Evolutionary conservation across 2,888 invertebrate species (phyloP).

Genomic region (Platycheirus albimanus): DNA sequence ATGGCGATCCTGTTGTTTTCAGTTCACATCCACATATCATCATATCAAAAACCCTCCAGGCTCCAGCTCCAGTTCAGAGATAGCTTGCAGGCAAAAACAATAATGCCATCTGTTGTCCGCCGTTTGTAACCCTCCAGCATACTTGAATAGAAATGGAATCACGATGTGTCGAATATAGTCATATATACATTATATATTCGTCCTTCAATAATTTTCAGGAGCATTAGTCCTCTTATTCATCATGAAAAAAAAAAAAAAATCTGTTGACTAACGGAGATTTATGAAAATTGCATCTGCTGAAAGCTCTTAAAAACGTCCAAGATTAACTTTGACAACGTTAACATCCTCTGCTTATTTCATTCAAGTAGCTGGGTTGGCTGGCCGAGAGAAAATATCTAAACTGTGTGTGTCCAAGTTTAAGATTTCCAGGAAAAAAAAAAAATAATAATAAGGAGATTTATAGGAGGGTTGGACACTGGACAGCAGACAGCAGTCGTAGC

Average conservation of each 20-base stretch:
- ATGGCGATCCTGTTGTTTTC: constrained; percentile 35
- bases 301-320: constrained; percentile 37
- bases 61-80: constrained; percentile 30
- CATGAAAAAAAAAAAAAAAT: constrained; percentile 27
- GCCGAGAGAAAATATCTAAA: constrained; percentile 10
- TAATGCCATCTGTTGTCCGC: constrained; percentile 37
- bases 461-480: constrained; percentile 38
- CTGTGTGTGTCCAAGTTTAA: constrained; percentile 13
- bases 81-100: constrained; percentile 8
- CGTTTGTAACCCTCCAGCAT: constrained; percentile 7
- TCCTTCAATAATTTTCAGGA: constrained; percentile 17
- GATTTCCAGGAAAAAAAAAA: constrained; percentile 19
- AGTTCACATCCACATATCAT: constrained; percentile 16
- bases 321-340: constrained; percentile 52
- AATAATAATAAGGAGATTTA: constrained; percentile 66
- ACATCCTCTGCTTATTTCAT: constrained; percentile 43
- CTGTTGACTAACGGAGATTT: constrained; percentile 48
- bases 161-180: constrained; percentile 14
- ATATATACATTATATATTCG: no score
- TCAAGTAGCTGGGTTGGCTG: constrained; percentile 16
- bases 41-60: constrained; percentile 50
- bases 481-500: no score
- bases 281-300: constrained; percentile 58
- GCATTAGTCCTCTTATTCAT: background rate
- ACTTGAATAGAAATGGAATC: constrained; percentile 22